Base-by-base conservation (phyloP, 92 coral and sea anemone species). In the Phymanthus crucifer region DNA sequence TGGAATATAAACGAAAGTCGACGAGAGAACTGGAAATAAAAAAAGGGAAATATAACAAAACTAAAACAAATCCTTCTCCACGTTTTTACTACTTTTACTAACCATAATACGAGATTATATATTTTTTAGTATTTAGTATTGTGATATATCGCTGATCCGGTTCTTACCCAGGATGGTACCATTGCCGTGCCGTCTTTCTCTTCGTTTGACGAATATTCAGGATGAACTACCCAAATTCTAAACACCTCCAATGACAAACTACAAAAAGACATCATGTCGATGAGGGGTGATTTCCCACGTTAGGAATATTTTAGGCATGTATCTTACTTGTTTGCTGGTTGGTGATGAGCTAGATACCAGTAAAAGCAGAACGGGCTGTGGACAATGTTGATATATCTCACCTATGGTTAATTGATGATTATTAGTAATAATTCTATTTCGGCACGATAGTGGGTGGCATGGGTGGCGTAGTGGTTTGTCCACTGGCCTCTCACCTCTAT, bases 361-460 rank as follows among this genome's bases (percentile, higher is more conserved):
- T 89, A 84, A 75, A 86, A 83, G 50, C 86, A 89, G 57, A 83
- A 89, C 43, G 93, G 93, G 56, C 87, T 83, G 45, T 78, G 76
- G n/a, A 69, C 58, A 31, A 89, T 87, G 32, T 83, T 48, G 35
- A 89, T 82, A 76, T 74, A 74, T 66, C 93, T 86, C 6, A 54
- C 27, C 6, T 21, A 54, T 54, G 0, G 6, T 24, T 54, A 54
- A 24, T 50, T 50, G 5, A 50, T 16, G n/a, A 50, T 50, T 21
- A 54, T 6, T 21, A 21, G 5, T 10, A 7, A 43, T 43, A 11
- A 11, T 43, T 43, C n/a, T n/a, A n/a, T n/a, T n/a, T n/a, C n/a
- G n/a, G n/a, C n/a, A n/a, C n/a, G n/a, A n/a, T n/a, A n/a, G n/a
- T n/a, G n/a, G n/a, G n/a, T 66, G n/a, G 14, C 7, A 21, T 11